Base-by-base conservation (phyloP, 2,797 vertebrate species). In the Ptychadena robeensis region DNA sequence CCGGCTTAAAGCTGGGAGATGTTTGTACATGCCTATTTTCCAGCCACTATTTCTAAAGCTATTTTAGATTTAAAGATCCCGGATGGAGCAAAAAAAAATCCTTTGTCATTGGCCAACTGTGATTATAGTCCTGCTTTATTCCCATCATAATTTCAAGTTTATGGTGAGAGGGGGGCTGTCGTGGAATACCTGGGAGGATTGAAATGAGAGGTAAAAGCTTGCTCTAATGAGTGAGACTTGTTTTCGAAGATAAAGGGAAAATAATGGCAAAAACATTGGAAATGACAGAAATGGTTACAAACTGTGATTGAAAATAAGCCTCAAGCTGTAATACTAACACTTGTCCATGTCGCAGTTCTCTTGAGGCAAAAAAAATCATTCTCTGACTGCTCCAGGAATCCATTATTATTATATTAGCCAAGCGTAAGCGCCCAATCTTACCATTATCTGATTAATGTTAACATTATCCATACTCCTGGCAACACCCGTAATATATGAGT, bases 371-470 rank as follows among this genome's bases (percentile, higher is more conserved):
- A 48, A 66, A 66, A 77, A 64, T 66, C 28, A 77, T 77, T 65
- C 40, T 66, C 61, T 48, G 18, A 66, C 61, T 66, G 35, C 73
- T 64, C 34, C 59, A 75, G 59, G 73, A 75, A 63, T 38, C 73
- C 59, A 75, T 75, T 75, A 75, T 30, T 27, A 40, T 28, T 22
- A 61, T 75, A 64, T 40, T 48, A 77, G 63, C 34, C 63, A 66
- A 48, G 64, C 35, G 9, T 32, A 35, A 61, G 59, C 27, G 25
- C 59, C 59, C 28, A 61, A 61, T 61, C 59, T 28, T 61, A 61
- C 59, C n/a, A 66, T 32, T 69, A 79, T 67, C 40, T 48, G 75
- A 68, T 78, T 67, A 79, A 68, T 69, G 65, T 28, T 34, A 67
- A 28, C 40, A 69, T 57, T 79, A 25, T 53, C 64, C n/a, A 8